Base-by-base conservation (phyloP, 2,113 vertebrate genomes). In the Ptilorrhoa leucosticta region DNA sequence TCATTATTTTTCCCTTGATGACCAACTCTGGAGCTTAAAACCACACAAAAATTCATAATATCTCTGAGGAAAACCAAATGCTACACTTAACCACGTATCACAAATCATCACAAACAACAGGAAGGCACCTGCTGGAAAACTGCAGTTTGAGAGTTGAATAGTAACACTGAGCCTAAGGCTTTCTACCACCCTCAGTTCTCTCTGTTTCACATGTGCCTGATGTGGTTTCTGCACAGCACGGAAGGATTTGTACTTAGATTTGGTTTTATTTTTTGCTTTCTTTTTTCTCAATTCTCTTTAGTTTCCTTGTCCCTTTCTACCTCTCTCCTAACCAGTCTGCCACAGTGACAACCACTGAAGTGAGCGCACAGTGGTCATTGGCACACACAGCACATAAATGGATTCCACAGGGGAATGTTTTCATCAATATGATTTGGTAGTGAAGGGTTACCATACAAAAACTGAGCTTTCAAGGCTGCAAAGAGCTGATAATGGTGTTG, bases 401-500 rank as follows among this genome's bases (percentile, higher is more conserved):
- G 11, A 77, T 87, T 73, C 66, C 40, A 33, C 2, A 11, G 11
- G 23, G 37, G 10, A 51, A 23, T 33, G 8, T 53, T 66, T 61
- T 30, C 44, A 33, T 65, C 57, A 65, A 4, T 63, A 28, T 6
- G 10, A 51, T n/a, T 91, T 71, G 50, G n/a, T 26, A 87, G 51
- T 11, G 53, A 53, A 39, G 13, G 11, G 22, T 44, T 57, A 42
- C 31, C 58, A 37, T 18, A 26, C 15, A 48, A 81, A 66, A 37
- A 26, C 39, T 1, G 2, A 61, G n/a, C 70, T 70, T 79, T 22
- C 39, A 44, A 85, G 39, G 40, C 68, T 79, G 20, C 11, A n/a
- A 89, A 69, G 33, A 57, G 47, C 44, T 91, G 87, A 90, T 64
- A 95, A 76, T 44, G 44, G 20, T 75, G 61, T 84, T 70, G 21